phyloP scores from a whole-genome alignment of 2,888 invertebrate genomes.

The Amaurobius ferox region DNA sequence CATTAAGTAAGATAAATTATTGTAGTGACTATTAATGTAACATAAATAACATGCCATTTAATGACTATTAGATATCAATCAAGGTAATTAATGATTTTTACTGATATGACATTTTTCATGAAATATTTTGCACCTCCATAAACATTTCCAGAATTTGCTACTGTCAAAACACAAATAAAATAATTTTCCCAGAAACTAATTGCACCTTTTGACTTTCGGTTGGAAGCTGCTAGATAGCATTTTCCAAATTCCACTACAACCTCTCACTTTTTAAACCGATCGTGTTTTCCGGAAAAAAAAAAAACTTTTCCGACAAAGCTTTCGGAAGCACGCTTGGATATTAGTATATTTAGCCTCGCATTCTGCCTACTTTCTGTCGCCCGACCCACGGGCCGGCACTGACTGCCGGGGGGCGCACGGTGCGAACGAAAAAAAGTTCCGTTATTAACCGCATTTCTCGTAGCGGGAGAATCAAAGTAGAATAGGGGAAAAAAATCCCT shows the following conservation, averaged over 20 bases:
- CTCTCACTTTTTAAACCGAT: background rate
- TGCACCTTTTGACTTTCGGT: background rate
- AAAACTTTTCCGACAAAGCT: constrained; percentile 15
- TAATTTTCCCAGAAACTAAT: background rate
- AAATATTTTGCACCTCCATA: too few species aligned
- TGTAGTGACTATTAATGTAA: too few species aligned
- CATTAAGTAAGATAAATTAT: too few species aligned
- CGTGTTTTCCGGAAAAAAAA: background rate
- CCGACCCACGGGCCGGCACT: background rate
- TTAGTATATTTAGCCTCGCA: constrained; percentile 61
- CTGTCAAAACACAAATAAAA: background rate
- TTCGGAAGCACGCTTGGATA: constrained; percentile 11
- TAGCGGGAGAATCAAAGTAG: constrained; percentile 25
- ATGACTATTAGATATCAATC: too few species aligned
- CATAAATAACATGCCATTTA: too few species aligned
- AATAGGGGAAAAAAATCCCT: background rate
- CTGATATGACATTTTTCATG: too few species aligned
- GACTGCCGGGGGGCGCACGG: background rate
- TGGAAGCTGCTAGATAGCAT: background rate
- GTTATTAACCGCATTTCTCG: constrained; percentile 45
- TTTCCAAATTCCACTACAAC: background rate
- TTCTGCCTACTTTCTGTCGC: background rate
- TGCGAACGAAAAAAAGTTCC: constrained; percentile 9
- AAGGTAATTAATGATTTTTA: too few species aligned
- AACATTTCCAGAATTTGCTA: too few species aligned